Evolutionary conservation across 1,140 invertebrate genomes (phyloP), one percentile per base, ranked within the genome.

Genomic region (Notospermus geniculatus): DNA sequence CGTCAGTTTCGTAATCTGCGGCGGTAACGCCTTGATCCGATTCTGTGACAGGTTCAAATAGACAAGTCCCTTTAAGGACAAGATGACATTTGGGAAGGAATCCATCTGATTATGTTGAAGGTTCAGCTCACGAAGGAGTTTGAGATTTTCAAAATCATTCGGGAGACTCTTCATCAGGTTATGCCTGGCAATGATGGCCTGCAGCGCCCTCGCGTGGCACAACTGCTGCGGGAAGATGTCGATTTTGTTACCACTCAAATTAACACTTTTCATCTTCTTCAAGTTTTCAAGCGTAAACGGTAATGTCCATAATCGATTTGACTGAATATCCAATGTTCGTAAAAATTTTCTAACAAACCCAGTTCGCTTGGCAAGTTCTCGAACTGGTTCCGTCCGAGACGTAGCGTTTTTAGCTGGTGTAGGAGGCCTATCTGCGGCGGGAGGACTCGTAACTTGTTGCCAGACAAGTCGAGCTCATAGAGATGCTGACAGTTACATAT

Each of bases 201-300:
- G 58, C 1, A 79, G 62, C 0, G 68, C 65, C 15, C 62, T 65
- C 32, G 79, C 60, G 17, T 71, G 66, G 58, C 75, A 75, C 7
- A 80, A 63, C 1, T 70, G 67, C 7, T 75, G 53, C 0, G 78
- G 78, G 0, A 80, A 57, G 36, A 76, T 71, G 52, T 78, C 78
- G 56, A 78, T 75, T 41, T 67, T 65, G 66, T 79, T 79, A 50
- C 73, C 64, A 9, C 70, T 65, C 0, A 76, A 52, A 60, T 77
- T 72, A 0, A 79, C 62, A n/a, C 68, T 62, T 41, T 70, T 63
- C 22, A 79, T 55, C 28, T 72, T 73, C 30, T 64, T 58, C 11
- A 78, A 59, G 23, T 68, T 68, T 43, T 67, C 64, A 2, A 77
- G 41, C 30, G 71, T 71, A 60, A 74, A 72, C 9, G 77, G 75